phyloP scores from a whole-genome alignment of 2,113 vertebrate species.

The Ctenomys sociabilis region DNA sequence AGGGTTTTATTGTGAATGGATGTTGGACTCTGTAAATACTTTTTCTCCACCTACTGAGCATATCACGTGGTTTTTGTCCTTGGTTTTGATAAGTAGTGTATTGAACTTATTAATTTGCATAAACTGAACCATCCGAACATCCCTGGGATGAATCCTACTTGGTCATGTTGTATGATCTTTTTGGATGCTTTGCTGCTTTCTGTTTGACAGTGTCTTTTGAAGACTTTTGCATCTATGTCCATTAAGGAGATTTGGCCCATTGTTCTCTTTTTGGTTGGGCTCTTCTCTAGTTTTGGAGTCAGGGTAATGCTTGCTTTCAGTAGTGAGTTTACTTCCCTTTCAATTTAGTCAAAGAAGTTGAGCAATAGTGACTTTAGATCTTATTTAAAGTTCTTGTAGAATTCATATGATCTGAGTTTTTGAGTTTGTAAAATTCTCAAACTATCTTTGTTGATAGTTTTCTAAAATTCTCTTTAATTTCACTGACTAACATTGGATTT shows the following conservation, averaged over 20 bases:
- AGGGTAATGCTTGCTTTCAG: neutral
- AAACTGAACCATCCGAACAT: neutral
- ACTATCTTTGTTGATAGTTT: neutral
- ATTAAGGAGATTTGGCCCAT: neutral
- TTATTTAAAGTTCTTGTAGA: neutral
- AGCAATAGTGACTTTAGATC: neutral
- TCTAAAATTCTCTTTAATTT: neutral
- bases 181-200: neutral
- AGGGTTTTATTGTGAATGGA: neutral
- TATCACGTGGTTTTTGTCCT: neutral
- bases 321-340: neutral
- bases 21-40: neutral
- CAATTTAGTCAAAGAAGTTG: neutral
- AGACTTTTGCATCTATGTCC: neutral
- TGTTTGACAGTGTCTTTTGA: neutral
- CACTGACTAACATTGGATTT: neutral
- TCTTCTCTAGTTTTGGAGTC: neutral
- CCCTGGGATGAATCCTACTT: neutral
- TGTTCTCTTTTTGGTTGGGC: neutral
- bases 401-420: neutral
- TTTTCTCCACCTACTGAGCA: neutral
- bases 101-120: neutral
- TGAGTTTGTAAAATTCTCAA: too few species aligned
- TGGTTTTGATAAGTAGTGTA: neutral
- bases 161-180: neutral